Evolutionary conservation across 2,113 vertebrate species (phyloP).

Genomic region (Platichthys flesus): DNA sequence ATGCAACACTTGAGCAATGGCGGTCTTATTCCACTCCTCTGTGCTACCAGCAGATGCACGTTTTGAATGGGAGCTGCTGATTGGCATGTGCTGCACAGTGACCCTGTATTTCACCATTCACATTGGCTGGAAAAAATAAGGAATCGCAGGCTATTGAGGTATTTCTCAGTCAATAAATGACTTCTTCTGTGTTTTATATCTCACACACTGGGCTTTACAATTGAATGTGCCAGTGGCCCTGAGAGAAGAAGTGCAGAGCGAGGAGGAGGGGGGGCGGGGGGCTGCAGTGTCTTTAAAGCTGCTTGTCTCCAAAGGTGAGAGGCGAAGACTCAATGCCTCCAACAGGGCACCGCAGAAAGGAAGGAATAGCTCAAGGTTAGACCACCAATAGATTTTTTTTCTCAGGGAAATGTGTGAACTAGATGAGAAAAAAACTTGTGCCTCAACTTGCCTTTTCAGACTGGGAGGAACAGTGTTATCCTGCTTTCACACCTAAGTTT

Average conservation of each 20-base stretch:
- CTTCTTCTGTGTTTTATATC: conserved; percentile 55
- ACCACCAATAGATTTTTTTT: conserved; percentile 57
- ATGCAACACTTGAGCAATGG: conserved; percentile 19
- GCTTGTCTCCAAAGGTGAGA: conserved; percentile 71
- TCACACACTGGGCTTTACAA: conserved; percentile 60
- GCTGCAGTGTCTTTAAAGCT: conserved; percentile 62
- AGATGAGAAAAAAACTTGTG: conserved; percentile 15
- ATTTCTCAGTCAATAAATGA: conserved; percentile 60
- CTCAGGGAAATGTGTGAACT: conserved; percentile 47
- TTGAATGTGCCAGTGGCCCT: conserved; percentile 67
- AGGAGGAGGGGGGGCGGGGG: conserved; percentile 40
- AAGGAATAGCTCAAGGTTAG: conserved; percentile 75
- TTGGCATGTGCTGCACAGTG: conserved; percentile 31
- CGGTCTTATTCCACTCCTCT: not conserved
- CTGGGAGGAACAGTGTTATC: conserved; percentile 56
- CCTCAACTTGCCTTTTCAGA: conserved; percentile 68
- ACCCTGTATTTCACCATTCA: conserved; percentile 46
- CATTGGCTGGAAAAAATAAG: conserved; percentile 40
- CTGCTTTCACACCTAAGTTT: conserved; percentile 49
- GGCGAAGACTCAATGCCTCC: conserved; percentile 70
- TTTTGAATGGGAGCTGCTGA: conserved; percentile 38
- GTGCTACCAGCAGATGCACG: conserved; percentile 3
- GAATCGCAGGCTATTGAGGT: conserved; percentile 32
- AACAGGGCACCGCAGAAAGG: conserved; percentile 65
- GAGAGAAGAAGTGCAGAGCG: conserved; percentile 48